Evolutionary conservation across 2,888 invertebrate species (phyloP), one percentile per base, ranked within the genome.

Genomic region (Amphipoea lucens): DNA sequence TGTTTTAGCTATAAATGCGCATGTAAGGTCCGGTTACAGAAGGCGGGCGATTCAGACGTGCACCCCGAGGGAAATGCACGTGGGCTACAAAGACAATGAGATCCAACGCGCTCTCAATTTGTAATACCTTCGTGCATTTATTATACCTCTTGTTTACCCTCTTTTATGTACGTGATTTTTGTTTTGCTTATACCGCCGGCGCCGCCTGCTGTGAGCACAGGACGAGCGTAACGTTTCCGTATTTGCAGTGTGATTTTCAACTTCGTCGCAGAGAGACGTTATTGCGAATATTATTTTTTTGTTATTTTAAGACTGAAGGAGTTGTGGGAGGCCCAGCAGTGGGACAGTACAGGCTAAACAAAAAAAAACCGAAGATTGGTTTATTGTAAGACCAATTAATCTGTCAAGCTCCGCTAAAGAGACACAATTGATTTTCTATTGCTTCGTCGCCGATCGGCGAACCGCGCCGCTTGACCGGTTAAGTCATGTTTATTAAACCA

Each of bases 51-150:
- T 90, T 85, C 88, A 90, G 90, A 88, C 89, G 88, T 85, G 82
- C 85, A 79, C 80, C 93, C 90, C 90, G 72, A 69, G 92, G 91
- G 93, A 92, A 93, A 93, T 94, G 91, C 91, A 92, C 92, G 93
- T 90, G 88, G 81, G 83, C 83, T 86, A 83, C 88, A 89, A 90
- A 87, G 88, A 92, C 92, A 92, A 92, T 90, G 89, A 90, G 88
- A 87, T 87, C 83, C 86, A 66, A 81, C 82, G 76, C 88, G 69
- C 63, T 81, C 83, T 88, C 86, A 85, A 89, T 90, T 89, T 86
- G 87, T 85, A 88, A 87, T 86, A 85, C 85, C 84, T 85, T 77
- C 81, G 76, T 87, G 83, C 83, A 89, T 90, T 87, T 90, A 87
- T 88, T 88, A 85, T 88, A 76, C 42, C 76, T 77, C 75, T 87